phyloP scores from a whole-genome alignment of 2,797 vertebrate genomes.

The Antrozous pallidus region DNA sequence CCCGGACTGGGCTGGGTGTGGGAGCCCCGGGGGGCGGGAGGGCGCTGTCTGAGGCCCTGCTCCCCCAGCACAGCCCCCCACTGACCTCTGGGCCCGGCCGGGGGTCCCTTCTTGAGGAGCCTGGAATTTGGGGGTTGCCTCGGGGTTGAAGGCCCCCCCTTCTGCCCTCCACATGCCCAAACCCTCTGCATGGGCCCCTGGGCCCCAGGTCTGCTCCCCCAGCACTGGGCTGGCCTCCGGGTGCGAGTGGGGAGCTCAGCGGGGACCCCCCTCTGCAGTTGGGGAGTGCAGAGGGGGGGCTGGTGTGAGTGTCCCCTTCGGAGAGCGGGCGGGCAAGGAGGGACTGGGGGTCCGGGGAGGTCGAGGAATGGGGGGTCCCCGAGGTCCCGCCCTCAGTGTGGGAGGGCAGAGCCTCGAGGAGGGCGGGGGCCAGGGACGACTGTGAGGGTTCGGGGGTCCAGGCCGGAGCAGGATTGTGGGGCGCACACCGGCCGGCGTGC shows the following conservation, averaged over 20 bases:
- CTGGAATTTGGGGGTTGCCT: neutral
- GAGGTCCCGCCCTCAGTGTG: accelerated
- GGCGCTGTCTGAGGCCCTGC: accelerated
- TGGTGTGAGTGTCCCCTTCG: neutral
- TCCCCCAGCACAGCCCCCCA: neutral
- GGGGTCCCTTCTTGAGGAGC: neutral
- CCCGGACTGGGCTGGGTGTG: accelerated
- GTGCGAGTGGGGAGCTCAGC: neutral
- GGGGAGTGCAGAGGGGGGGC: neutral
- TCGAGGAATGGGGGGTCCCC: too few relatives aligned
- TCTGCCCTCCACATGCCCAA: neutral
- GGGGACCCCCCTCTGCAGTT: too few relatives aligned
- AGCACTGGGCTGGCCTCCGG: neutral
- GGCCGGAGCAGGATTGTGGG: neutral
- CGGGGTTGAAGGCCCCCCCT: accelerated
- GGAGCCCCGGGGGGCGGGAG: neutral
- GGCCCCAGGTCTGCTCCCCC: accelerated
- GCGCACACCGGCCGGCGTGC: accelerated
- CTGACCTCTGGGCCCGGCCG: neutral
- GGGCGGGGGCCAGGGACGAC: accelerated
- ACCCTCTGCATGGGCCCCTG: neutral
- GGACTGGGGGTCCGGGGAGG: accelerated
- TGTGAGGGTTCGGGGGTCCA: accelerated
- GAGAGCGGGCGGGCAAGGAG: neutral
- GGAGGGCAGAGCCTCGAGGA: neutral